Conservation (phyloP, 1,140 invertebrate species). For the Phocides pigmalion region DNA sequence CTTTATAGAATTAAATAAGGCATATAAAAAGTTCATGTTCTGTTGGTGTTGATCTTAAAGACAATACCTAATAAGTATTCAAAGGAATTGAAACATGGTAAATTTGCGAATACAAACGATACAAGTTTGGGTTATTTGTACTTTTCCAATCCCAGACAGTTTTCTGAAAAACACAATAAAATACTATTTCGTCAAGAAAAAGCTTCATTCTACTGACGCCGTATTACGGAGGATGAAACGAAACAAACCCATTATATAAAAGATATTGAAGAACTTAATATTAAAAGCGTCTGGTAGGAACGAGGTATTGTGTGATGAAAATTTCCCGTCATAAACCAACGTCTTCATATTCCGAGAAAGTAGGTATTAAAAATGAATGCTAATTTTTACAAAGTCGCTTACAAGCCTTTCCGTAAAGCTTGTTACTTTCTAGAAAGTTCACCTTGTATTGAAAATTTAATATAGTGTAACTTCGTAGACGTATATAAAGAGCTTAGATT, state of each 20-base stretch:
- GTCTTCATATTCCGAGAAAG: conserved; percentile 24
- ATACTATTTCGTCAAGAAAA: background rate
- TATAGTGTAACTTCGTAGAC: conserved; percentile 38
- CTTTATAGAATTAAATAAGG: too few species aligned
- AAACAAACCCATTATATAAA: conserved; percentile 15
- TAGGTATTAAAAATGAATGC: conserved; percentile 29
- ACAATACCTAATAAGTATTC: too few species aligned
- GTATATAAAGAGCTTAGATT: conserved; percentile 7
- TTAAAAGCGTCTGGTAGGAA: conserved; percentile 10
- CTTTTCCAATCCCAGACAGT: too few species aligned
- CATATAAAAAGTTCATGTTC: too few species aligned
- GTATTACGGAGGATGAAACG: background rate
- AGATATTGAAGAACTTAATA: conserved; percentile 20
- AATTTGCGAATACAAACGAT: too few species aligned
- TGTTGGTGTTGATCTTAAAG: too few species aligned
- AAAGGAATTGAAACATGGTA: too few species aligned
- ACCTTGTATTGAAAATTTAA: conserved; percentile 48
- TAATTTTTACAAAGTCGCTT: conserved; percentile 19
- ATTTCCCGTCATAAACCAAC: conserved; percentile 14
- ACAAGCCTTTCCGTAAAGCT: conserved; percentile 22
- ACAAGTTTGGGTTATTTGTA: too few species aligned
- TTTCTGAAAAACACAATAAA: too few species aligned
- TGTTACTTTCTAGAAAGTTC: conserved; percentile 25
- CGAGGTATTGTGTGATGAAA: conserved; percentile 24
- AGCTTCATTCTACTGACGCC: background rate